Evolutionary conservation across 2,113 vertebrate genomes (phyloP).

Genomic region (Ptyas mucosa): DNA sequence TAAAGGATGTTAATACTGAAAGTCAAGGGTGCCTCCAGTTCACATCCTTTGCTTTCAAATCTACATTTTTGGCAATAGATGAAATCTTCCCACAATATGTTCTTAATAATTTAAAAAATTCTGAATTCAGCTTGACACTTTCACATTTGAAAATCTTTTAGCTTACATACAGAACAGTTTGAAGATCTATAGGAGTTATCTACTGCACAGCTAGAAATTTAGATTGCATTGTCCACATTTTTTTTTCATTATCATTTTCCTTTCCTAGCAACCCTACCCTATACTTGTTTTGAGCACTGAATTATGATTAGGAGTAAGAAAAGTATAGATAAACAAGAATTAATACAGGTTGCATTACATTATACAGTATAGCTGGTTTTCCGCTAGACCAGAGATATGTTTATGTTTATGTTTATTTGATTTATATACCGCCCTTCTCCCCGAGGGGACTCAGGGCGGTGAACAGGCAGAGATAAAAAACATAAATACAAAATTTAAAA

Average conservation of each 20-base stretch:
- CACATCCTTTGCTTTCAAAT: not conserved
- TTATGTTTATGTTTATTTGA: too few species aligned
- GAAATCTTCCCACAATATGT: not conserved
- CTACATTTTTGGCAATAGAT: not conserved
- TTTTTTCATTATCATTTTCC: not conserved
- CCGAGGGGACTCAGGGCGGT: too few species aligned
- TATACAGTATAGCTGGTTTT: not conserved
- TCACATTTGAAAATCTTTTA: not conserved
- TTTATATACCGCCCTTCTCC: too few species aligned
- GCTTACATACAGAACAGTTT: not conserved
- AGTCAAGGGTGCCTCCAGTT: not conserved
- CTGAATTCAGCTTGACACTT: not conserved
- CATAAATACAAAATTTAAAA: too few species aligned
- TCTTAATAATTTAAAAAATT: not conserved
- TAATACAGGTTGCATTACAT: not conserved
- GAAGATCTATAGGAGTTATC: not conserved
- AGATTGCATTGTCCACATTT: not conserved
- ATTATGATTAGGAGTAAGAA: not conserved
- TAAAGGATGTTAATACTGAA: not conserved
- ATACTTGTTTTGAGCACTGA: not conserved
- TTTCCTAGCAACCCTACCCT: not conserved
- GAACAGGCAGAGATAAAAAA: too few species aligned
- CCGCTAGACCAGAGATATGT: not conserved
- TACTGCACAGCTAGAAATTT: not conserved
- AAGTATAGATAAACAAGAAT: not conserved